Evolutionary conservation across 2,797 vertebrate genomes (phyloP).

Genomic region (Ptychobarbus kaznakovi): DNA sequence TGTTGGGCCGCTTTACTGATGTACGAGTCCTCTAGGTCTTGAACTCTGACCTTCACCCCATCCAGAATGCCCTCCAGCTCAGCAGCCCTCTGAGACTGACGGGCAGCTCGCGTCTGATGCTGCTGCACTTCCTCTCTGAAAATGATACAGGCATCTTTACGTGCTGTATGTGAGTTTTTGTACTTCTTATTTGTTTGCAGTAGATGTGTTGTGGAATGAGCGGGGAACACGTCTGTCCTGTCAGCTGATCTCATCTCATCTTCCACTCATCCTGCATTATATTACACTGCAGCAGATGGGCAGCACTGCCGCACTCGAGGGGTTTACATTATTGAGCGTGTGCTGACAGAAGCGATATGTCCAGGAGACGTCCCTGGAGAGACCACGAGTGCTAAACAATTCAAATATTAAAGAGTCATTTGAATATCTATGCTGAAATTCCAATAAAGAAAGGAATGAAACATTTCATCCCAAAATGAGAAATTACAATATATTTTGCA

Average conservation of each 20-base stretch:
- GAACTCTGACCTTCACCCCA: constrained; percentile 81
- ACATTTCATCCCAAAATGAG: neutral
- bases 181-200: neutral
- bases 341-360: neutral
- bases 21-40: constrained; percentile 86
- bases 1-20: constrained; percentile 80
- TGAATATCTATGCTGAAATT: constrained; percentile 20
- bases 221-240: constrained; percentile 13
- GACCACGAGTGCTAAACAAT: constrained; percentile 9
- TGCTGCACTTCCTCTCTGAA: constrained; percentile 80
- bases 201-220: constrained; percentile 15
- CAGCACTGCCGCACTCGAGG: neutral
- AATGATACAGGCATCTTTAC: neutral
- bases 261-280: constrained; percentile 39
- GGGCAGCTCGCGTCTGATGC: constrained; percentile 73
- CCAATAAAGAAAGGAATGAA: neutral
- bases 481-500: neutral
- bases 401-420: neutral
- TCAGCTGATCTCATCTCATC: constrained; percentile 21
- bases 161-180: neutral
- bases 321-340: constrained; percentile 71
- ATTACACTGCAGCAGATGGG: constrained; percentile 72
- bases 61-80: constrained; percentile 85
- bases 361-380: constrained; percentile 1
- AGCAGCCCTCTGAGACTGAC: constrained; percentile 77